These are phyloP conservation scores for Tetrax tetrax DNA, from an alignment of 2,113 vertebrate species.

Conservation along the genomic window DNA sequence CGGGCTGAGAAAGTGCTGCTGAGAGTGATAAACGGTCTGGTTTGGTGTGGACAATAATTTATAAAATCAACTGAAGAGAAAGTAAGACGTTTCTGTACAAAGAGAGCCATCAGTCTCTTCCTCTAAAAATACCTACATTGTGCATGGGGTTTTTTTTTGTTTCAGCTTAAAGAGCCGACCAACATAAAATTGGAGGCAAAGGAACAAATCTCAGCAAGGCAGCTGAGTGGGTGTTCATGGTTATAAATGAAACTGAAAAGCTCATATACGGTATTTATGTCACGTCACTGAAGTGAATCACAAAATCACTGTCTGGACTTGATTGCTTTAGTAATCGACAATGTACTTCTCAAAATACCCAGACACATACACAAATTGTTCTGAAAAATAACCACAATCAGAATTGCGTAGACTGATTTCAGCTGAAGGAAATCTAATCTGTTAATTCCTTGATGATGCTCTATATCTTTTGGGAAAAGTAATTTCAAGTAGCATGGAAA, in stretches of 20 bases:
- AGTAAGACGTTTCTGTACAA: not conserved
- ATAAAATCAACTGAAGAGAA: not conserved
- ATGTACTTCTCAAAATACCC: not conserved
- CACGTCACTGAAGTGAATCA: not conserved
- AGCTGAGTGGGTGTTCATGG: not conserved
- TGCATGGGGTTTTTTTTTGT: not conserved
- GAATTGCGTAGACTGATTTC: not conserved
- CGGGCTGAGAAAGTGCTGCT: not conserved
- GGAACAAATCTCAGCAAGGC: not conserved
- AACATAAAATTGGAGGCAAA: not conserved
- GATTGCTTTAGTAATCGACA: not conserved
- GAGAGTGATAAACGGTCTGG: constrained; percentile 18
- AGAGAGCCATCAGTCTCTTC: constrained; percentile 5
- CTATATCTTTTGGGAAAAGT: not conserved
- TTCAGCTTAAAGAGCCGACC: not conserved
- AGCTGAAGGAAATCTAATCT: not conserved
- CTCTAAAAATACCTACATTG: not conserved
- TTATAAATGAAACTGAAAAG: not conserved
- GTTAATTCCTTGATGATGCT: not conserved
- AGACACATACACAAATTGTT: not conserved
- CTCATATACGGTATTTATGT: not conserved
- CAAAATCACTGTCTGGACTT: not conserved
- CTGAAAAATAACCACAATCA: not conserved
- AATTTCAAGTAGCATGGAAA: not conserved
- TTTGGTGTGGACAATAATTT: constrained; percentile 21